Evolutionary conservation across 2,797 vertebrate genomes (phyloP), one percentile per base, ranked within the genome.

Genomic region (Melanotaenia trifasciata): DNA sequence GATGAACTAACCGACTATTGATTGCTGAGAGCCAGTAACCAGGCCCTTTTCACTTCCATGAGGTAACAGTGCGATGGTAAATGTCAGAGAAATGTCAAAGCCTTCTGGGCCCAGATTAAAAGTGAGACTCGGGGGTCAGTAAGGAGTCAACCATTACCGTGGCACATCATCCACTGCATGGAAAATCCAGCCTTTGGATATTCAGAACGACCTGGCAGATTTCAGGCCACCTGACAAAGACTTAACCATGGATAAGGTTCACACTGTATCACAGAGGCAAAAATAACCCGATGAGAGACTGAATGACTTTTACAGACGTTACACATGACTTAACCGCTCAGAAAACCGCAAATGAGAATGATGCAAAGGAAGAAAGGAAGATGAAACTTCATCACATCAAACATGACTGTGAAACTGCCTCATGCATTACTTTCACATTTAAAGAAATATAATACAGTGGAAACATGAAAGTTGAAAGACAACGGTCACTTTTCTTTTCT

Each of bases 51-150:
- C 75, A 51, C 40, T 56, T 62, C 22, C 56, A 57, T 28, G 67
- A 79, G 67, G 77, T 73, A 76, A 83, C 36, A 28, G 40, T 63
- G 64, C 26, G 14, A 65, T 64, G 78, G 58, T 80, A 87, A 90
- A 87, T 85, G 86, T 85, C 90, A 91, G 73, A 75, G 74, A 89
- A 89, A 87, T 87, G 87, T 86, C 86, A 89, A 73, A 86, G 84
- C 86, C 78, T 73, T 70, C 40, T 64, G 80, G 84, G 79, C 64
- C 54, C 65, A 26, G 80, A 89, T 88, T 80, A 82, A 73, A 74
- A 58, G 50, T 1, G 35, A 56, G 43, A 72, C 77, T 71, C 32
- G 57, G 69, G 67, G 84, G 78, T 87, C 84, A 76, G 75, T 35
- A 64, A 56, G 68, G 78, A 85, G 85, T 85, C 79, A 62, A 32